Evolutionary conservation across 2,113 vertebrate genomes (phyloP), one percentile per base, ranked within the genome.

Genomic region (Hippocampus barbouri): DNA sequence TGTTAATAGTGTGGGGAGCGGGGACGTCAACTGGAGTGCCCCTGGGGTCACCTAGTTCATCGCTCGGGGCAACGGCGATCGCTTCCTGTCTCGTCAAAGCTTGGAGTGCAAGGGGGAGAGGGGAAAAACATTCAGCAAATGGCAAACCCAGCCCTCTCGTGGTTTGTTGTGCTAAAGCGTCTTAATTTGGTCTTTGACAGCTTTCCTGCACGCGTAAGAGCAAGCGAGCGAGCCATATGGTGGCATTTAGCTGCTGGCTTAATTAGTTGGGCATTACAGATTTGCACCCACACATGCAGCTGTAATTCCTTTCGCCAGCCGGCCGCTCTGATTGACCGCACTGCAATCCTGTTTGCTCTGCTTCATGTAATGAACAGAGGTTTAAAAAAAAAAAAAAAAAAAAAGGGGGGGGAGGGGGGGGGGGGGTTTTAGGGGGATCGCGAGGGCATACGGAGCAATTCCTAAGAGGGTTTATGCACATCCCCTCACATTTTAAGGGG

Each of bases 211-310:
- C 57, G 20, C 23, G 49, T 62, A 23, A 45, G 64, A 66, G 43
- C 40, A 60, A 78, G 54, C 1, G 70, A 69, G 76, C 77, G 70
- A 72, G 76, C 77, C 87, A 87, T 87, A 90, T 85, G 88, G 85
- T 81, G 81, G 76, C 86, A 87, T 90, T 91, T 90, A 88, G 85
- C 77, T 73, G 81, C 76, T 81, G 86, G 76, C 65, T 78, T 87
- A 90, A 89, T 88, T 84, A 88, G 87, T 87, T 79, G 47, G 80
- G 84, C 79, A 84, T 87, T 85, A 84, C 75, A 87, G 88, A 89
- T 86, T 85, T 82, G 82, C 79, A 81, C 77, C 79, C 76, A 86
- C 86, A 80, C 86, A 88, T 89, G 86, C 79, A 60, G 80, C 74
- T 76, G 83, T 88, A 89, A 91, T 83, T 85, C 83, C 79, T 80